Base-by-base conservation (phyloP, 2,797 vertebrate species). In the Smutsia gigantea region DNA sequence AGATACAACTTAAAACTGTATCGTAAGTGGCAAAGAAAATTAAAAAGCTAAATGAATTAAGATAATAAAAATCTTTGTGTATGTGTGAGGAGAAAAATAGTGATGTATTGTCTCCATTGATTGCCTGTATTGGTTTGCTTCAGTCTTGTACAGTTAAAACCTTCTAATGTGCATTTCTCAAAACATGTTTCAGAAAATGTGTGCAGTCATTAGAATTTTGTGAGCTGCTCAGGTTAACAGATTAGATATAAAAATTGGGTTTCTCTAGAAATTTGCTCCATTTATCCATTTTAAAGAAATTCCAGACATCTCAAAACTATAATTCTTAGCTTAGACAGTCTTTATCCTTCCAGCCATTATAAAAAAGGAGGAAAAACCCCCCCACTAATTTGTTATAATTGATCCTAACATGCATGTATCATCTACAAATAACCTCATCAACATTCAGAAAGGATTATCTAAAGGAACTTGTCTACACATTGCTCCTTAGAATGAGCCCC, bases 391-490 rank as follows among this genome's bases (percentile, higher is more conserved):
- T 96, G 97, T 95, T 96, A 97, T 97, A 98, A 98, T 68, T 98
- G 98, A 98, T 98, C 95, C 94, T 95, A 98, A 98, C 92, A 98
- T 98, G 85, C 90, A 97, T 1, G 6, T 96, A 97, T 98, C 97
- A 97, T 98, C 96, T 98, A 98, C 97, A 98, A 98, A 98, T 98
- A 98, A 98, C 96, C 94, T 98, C 96, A 98, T 98, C 97, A 98
- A 93, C 97, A 98, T 98, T 98, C 98, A 98, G 97, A 88, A 98
- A 97, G 85, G 85, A 97, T 95, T 95, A 98, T 93, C 93, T 95
- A 97, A 98, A 98, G 98, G 95, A 98, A 96, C 39, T 66, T 61
- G 87, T 98, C 96, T 97, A 97, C 98, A 97, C 97, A 97, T 72
- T 97, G 92, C 92, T 98, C 96, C 91, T 98, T 98, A 98, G 98